Conservation (phyloP, 2,888 invertebrate species). For the Rhopalosiphum nymphaeae region DNA sequence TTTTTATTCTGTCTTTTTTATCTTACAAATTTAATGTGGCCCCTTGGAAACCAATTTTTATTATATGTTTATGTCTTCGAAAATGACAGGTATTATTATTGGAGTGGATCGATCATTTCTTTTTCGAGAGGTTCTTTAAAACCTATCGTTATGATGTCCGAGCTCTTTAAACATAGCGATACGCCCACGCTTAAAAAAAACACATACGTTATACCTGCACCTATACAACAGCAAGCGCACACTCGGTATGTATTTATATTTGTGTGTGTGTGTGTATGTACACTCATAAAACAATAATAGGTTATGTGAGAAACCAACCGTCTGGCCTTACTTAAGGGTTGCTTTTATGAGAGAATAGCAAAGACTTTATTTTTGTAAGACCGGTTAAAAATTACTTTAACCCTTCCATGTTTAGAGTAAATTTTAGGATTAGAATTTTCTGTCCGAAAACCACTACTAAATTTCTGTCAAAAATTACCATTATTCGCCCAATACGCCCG, state of each 20-base stretch:
- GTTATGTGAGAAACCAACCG: constrained; percentile 45
- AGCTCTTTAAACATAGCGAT: constrained; percentile 55
- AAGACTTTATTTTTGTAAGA: background rate
- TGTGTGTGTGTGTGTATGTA: background rate
- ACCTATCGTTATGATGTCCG: constrained; percentile 60
- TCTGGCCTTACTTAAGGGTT: constrained; percentile 24
- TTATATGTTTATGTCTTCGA: constrained; percentile 52
- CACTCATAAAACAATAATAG: constrained; percentile 40
- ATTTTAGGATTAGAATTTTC: background rate
- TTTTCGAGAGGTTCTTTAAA: constrained; percentile 53
- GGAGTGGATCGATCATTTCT: constrained; percentile 61
- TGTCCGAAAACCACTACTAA: background rate
- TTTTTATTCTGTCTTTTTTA: constrained; percentile 6
- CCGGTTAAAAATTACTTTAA: background rate
- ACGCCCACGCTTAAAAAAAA: constrained; percentile 50
- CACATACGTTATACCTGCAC: constrained; percentile 33
- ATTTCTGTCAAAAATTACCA: background rate
- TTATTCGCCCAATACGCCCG: background rate
- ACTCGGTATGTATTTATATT: constrained; percentile 1
- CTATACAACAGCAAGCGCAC: background rate
- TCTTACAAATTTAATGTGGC: constrained; percentile 25
- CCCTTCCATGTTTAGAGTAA: background rate
- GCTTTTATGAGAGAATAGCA: background rate
- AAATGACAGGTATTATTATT: constrained; percentile 64
- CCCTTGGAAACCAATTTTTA: constrained; percentile 49